phyloP scores from a whole-genome alignment of 2,113 vertebrate genomes.

The Melanostigma gelatinosum region DNA sequence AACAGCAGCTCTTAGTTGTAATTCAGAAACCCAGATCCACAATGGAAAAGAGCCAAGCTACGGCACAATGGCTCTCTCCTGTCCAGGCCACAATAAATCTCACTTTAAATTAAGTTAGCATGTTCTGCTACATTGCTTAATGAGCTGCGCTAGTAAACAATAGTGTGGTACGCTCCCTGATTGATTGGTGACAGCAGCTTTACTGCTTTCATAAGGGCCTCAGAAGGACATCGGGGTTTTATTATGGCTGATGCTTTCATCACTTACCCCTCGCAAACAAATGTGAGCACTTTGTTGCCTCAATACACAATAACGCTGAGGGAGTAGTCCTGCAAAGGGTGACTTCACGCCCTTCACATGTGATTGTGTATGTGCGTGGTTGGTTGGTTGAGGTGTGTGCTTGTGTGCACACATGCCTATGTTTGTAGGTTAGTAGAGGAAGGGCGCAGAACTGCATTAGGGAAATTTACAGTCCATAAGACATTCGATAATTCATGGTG shows the following conservation, averaged over 20 bases:
- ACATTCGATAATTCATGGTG: slow-evolving; percentile 82
- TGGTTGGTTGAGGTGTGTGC: slow-evolving; percentile 24
- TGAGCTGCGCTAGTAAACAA: slow-evolving; percentile 81
- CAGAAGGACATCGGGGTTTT: slow-evolving; percentile 65
- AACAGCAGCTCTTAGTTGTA: slow-evolving; percentile 71
- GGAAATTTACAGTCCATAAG: slow-evolving; percentile 84
- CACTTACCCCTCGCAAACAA: slow-evolving; percentile 54
- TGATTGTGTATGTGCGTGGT: slow-evolving; percentile 41
- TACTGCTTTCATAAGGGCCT: slow-evolving; percentile 67
- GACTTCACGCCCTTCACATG: slow-evolving; percentile 41
- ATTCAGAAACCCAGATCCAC: slow-evolving; percentile 72
- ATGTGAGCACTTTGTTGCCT: slow-evolving; percentile 49
- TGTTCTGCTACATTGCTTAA: slow-evolving; percentile 81
- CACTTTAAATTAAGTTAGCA: slow-evolving; percentile 82
- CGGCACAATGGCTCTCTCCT: slow-evolving; percentile 62
- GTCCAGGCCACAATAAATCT: slow-evolving; percentile 75
- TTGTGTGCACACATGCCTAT: slow-evolving; percentile 37
- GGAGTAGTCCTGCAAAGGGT: slow-evolving; percentile 58
- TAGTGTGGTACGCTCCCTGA: slow-evolving; percentile 66
- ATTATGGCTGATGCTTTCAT: slow-evolving; percentile 60
- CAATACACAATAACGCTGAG: slow-evolving; percentile 58
- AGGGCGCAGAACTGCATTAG: slow-evolving; percentile 77
- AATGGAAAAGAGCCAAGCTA: slow-evolving; percentile 62
- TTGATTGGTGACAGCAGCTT: slow-evolving; percentile 74
- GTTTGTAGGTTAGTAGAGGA: slow-evolving; percentile 66